These are phyloP conservation scores for Thecophora atra DNA, from an alignment of 2,888 invertebrate species.

Conservation along the genomic window DNA sequence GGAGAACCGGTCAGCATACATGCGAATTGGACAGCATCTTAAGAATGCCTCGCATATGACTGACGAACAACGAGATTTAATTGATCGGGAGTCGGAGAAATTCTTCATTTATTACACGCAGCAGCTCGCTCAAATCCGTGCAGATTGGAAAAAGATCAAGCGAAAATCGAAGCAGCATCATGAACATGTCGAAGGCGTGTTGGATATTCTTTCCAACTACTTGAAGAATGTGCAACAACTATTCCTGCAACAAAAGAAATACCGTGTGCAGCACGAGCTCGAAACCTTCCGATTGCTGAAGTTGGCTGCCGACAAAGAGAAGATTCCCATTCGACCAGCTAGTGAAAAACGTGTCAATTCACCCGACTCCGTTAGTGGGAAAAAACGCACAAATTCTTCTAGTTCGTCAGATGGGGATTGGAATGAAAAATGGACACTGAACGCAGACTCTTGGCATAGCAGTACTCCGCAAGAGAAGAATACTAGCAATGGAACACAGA, in stretches of 20 bases:
- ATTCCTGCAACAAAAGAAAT: slow-evolving; percentile 87
- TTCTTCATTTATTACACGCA: slow-evolving; percentile 84
- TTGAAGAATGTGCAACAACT: slow-evolving; percentile 86
- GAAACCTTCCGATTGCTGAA: slow-evolving; percentile 84
- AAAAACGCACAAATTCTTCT: slow-evolving; percentile 43
- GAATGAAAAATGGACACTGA: slow-evolving; percentile 46
- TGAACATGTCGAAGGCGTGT: slow-evolving; percentile 80
- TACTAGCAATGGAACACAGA: slow-evolving; percentile 42
- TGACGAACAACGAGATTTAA: slow-evolving; percentile 85
- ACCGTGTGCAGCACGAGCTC: slow-evolving; percentile 84
- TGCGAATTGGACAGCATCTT: slow-evolving; percentile 80
- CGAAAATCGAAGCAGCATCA: slow-evolving; percentile 76
- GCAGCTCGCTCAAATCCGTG: slow-evolving; percentile 78
- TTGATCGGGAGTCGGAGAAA: slow-evolving; percentile 85
- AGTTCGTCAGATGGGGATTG: slow-evolving; percentile 43
- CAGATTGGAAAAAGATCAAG: slow-evolving; percentile 70
- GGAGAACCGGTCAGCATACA: slow-evolving; percentile 85
- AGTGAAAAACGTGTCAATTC: slow-evolving; percentile 48
- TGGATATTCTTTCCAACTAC: slow-evolving; percentile 80
- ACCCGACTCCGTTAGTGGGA: slow-evolving; percentile 36
- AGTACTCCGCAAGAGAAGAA: slow-evolving; percentile 42
- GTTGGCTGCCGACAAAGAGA: slow-evolving; percentile 68
- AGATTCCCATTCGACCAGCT: slow-evolving; percentile 59
- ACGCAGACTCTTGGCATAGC: slow-evolving; percentile 25
- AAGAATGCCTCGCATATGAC: slow-evolving; percentile 78